Evolutionary conservation across 2,113 vertebrate genomes (phyloP).

Genomic region (Nothoprocta pentlandii): DNA sequence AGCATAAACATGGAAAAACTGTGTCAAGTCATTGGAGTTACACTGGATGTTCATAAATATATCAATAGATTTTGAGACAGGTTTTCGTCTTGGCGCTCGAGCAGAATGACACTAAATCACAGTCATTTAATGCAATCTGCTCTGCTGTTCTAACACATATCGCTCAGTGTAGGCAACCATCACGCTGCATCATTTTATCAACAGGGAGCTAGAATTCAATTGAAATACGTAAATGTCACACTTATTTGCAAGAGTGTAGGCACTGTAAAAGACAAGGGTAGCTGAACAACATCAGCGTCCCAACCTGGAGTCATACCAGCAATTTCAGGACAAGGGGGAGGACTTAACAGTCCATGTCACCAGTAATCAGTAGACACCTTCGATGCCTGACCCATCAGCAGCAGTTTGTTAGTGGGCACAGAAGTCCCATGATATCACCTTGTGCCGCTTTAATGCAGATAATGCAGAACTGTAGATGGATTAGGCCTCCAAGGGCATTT

Average conservation of each 20-base stretch:
- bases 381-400: not conserved
- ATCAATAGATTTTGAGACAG: not conserved
- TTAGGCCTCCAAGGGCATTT: not conserved
- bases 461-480: not conserved
- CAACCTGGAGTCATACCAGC: not conserved
- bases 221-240: not conserved
- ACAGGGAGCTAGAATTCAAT: not conserved
- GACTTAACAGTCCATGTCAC: not conserved
- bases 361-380: not conserved
- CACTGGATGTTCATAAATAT: not conserved
- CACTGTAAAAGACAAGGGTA: not conserved
- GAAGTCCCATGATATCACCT: not conserved
- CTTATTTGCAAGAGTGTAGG: not conserved
- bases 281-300: not conserved
- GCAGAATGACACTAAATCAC: conserved; percentile 29
- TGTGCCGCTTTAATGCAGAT: not conserved
- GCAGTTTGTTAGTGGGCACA: not conserved
- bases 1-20: not conserved
- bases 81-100: not conserved
- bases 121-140: not conserved
- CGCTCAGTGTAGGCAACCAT: not conserved
- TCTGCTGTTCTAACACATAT: rapidly evolving
- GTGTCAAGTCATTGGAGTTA: not conserved
- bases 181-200: not conserved
- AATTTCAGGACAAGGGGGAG: not conserved